Base-by-base conservation (phyloP, 2,888 invertebrate species). In the Heliconius ismenius region DNA sequence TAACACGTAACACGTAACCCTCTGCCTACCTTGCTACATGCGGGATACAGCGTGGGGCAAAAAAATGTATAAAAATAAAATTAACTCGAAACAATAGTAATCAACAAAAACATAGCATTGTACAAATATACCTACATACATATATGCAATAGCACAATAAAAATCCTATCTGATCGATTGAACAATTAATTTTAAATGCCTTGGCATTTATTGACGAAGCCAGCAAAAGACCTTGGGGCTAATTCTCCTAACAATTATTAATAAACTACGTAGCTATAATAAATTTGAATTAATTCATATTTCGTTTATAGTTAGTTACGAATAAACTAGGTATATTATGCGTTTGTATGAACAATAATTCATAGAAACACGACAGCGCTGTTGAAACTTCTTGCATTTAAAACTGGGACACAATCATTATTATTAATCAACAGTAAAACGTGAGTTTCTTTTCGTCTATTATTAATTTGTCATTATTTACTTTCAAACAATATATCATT, bases 371-470 rank as follows among this genome's bases (percentile, higher is more conserved):
- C 85, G 85, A 85, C 86, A 84, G 82, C 82, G 82, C 83, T 84
- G 82, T 84, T 83, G 84, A 84, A 84, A 86, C 83, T 83, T 80
- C 83, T 83, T 83, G 82, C 83, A 83, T 84, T 26, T 83, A 81
- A 81, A 91, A 88, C 85, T 91, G 86, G 92, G 91, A 86, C 92
- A 89, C 84, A 89, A 88, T 88, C 86, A 89, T 92, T 91, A 90
- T 85, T 88, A 85, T 82, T 88, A 92, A 91, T 92, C 88, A 91
- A 89, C 86, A 84, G 84, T 83, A 86, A 90, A 88, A 73, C 68
- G 77, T 83, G 78, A 81, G 81, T 83, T 83, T 79, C 79, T 78
- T 74, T 76, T 77, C 58, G 58, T 70, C 75, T 64, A 78, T 76
- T 70, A 76, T 78, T 58, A 63, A 77, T 77, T 75, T 72, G 69